Conservation (phyloP, 2,888 invertebrate species). For the Synanthedon formicaeformis region DNA sequence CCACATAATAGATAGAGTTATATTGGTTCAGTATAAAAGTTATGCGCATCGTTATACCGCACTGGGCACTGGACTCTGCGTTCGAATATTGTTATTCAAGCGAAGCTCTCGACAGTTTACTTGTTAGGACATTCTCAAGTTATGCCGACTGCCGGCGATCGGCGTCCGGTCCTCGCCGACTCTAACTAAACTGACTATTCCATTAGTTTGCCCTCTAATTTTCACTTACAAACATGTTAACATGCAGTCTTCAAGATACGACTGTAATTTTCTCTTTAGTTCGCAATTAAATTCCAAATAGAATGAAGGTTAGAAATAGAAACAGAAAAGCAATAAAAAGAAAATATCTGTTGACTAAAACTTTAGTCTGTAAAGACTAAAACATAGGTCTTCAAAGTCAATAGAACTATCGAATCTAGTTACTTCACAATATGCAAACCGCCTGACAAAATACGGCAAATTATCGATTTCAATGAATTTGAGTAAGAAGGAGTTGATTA, state of each 20-base stretch:
- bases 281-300: constrained; percentile 7
- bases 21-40: too few relatives aligned
- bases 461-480: too few relatives aligned
- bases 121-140: constrained; percentile 30
- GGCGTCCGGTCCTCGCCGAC: constrained; percentile 15
- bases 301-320: not conserved
- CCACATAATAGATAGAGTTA: too few relatives aligned
- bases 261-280: constrained; percentile 6
- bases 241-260: constrained; percentile 10
- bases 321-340: too few relatives aligned
- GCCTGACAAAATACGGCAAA: too few relatives aligned
- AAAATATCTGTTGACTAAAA: too few relatives aligned
- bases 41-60: not conserved
- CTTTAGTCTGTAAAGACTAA: too few relatives aligned
- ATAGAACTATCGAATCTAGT: too few relatives aligned
- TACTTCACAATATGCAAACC: too few relatives aligned
- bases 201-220: constrained; percentile 43
- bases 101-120: constrained; percentile 28
- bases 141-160: constrained; percentile 6
- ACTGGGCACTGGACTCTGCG: constrained; percentile 2
- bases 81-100: constrained; percentile 24
- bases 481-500: too few relatives aligned
- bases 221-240: constrained; percentile 35
- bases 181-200: constrained; percentile 35
- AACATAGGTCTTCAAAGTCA: too few relatives aligned